Conservation (phyloP, 2,888 invertebrate genomes). For the Dryococelus australis region DNA sequence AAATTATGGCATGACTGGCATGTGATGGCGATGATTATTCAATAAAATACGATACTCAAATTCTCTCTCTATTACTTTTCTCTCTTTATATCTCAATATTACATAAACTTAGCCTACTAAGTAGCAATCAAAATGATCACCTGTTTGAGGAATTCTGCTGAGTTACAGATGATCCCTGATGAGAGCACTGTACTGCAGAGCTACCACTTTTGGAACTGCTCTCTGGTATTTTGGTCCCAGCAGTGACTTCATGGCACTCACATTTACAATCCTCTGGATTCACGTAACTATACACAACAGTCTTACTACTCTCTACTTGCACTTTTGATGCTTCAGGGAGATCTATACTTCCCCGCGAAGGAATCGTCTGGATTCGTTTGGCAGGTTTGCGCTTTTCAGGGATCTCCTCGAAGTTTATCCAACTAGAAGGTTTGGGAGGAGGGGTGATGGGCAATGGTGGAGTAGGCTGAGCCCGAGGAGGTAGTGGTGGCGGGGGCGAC, state of each 20-base stretch:
- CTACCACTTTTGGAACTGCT: constrained; percentile 36
- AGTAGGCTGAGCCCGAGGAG: constrained; percentile 51
- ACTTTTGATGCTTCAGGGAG: constrained; percentile 56
- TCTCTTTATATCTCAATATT: too few species aligned
- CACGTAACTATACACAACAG: constrained; percentile 76
- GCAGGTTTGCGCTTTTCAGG: constrained; percentile 83
- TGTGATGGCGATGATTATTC: too few species aligned
- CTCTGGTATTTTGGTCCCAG: background rate
- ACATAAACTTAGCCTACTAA: too few species aligned
- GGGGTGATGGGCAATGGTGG: constrained; percentile 54
- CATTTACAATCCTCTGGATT: constrained; percentile 89
- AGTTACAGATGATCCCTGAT: constrained; percentile 59
- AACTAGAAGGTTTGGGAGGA: constrained; percentile 62
- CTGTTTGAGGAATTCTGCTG: constrained; percentile 26
- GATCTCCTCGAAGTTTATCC: constrained; percentile 89
- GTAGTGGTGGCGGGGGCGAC: constrained; percentile 48
- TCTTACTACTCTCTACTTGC: constrained; percentile 57
- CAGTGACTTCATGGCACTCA: constrained; percentile 77
- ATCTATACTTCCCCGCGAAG: constrained; percentile 57
- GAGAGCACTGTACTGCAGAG: constrained; percentile 44
- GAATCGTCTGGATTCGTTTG: constrained; percentile 83
- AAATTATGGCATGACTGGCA: too few species aligned
- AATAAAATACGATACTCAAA: too few species aligned
- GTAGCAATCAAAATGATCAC: constrained; percentile 48
- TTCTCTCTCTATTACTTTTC: too few species aligned